Evolutionary conservation across 1,140 invertebrate genomes (phyloP), one percentile per base, ranked within the genome.

Genomic region (Drosophila melanica): DNA sequence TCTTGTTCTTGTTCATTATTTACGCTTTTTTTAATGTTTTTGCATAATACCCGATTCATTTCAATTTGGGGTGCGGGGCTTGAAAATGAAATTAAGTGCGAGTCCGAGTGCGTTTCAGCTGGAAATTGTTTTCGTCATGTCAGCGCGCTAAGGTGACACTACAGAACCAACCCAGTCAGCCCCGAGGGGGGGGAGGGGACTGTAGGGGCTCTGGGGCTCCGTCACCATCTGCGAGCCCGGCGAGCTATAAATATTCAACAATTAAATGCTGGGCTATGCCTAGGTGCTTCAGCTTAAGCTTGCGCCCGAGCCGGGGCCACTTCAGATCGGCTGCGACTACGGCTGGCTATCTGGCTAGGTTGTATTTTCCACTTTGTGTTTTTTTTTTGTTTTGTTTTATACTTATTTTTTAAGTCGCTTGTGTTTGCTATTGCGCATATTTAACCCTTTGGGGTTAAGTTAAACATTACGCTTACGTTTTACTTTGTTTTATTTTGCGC

Each of bases 361-460:
- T 50, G 62, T 51, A 16, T 20, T 51, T 23, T 59, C 7, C 48
- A 51, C 27, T 53, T 18, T 11, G 50, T 42, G 4, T 55, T 35
- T 54, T 45, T 45, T 3, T 50, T 64, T 44, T 41, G 35, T 11
- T 41, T 50, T 41, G 54, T 45, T 4, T 54, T 47, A 10, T 50
- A 35, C 10, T 60, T 16, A 35, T 27, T 41, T 27, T 60, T 69
- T 47, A 77, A 80, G 74, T 73, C 77, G 59, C 74, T 64, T 68
- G 74, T 59, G 54, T 67, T 81, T 86, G 77, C 81, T 71, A 76
- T 86, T 85, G 81, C 82, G 82, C 82, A 87, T 87, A 68, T 79
- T 87, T 87, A 87, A 87, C 82, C 82, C 79, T 75, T 75, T 33
- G 75, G 84, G 84, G 82, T 87, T 87, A 89, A 87, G 84, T 84